Percentiles rank a stretch among this genome's conserved stretches.
Evolutionary conservation across 2,888 invertebrate species (phyloP).

Genomic region (Diogma glabrata): DNA sequence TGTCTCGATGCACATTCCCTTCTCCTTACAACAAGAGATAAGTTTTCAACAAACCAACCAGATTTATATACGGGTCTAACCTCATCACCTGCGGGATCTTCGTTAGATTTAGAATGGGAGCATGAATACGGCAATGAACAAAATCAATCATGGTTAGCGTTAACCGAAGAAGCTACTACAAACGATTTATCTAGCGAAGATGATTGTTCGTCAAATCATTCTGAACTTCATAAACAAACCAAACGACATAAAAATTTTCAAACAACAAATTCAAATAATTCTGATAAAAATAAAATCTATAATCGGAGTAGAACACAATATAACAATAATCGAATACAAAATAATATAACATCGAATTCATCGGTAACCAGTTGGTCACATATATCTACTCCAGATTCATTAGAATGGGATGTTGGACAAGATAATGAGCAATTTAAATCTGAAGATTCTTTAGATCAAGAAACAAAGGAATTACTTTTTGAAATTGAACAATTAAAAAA

Average conservation of each 20-base stretch:
- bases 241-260: conserved; percentile 7
- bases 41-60: conserved; percentile 9
- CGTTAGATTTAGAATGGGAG: conserved; percentile 60
- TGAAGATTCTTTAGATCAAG: conserved; percentile 45
- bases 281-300: neutral
- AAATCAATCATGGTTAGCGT: conserved; percentile 7
- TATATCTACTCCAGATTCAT: conserved; percentile 51
- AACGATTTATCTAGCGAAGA: conserved; percentile 24
- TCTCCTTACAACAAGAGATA: conserved; percentile 32
- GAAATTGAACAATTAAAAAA: conserved; percentile 56
- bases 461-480: conserved; percentile 50
- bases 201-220: conserved; percentile 15
- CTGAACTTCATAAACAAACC: conserved; percentile 6
- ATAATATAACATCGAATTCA: conserved; percentile 26
- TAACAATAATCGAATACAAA: conserved; percentile 18
- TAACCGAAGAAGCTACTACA: conserved; percentile 10
- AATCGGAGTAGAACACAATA: neutral
- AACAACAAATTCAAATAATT: neutral
- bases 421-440: conserved; percentile 32
- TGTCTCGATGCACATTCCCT: conserved; percentile 45
- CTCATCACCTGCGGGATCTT: conserved; percentile 50
- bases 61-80: conserved; percentile 21
- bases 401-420: conserved; percentile 56
- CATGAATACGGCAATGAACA: conserved; percentile 39
- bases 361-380: conserved; percentile 44